A percentile compares a stretch with the other conserved stretches of the same genome.
Evolutionary conservation across 1,140 invertebrate species (phyloP).

Genomic region (Oryctes rhinoceros): DNA sequence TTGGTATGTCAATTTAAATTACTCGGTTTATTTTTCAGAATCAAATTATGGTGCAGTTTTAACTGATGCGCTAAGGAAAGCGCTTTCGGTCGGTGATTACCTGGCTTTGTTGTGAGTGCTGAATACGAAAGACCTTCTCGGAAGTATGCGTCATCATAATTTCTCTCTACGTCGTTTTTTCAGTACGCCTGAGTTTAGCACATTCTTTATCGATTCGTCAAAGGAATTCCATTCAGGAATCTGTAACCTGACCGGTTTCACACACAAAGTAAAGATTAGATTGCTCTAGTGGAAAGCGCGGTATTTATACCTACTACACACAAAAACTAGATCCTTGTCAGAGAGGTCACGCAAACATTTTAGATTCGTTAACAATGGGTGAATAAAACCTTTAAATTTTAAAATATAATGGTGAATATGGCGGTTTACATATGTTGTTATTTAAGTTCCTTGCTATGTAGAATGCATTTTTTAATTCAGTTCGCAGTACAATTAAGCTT

Average conservation of each 20-base stretch:
- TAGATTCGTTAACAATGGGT: neutral
- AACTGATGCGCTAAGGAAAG: too few relatives aligned
- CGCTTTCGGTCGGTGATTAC: too few relatives aligned
- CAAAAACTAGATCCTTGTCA: neutral
- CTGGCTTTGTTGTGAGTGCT: neutral
- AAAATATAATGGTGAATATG: too few relatives aligned
- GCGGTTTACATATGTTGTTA: too few relatives aligned
- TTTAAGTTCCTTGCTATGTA: too few relatives aligned
- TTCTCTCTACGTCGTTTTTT: neutral
- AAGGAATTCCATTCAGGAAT: constrained; percentile 33
- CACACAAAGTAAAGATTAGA: constrained; percentile 12
- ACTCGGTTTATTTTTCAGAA: too few relatives aligned
- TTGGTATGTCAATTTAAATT: too few relatives aligned
- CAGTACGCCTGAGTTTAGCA: neutral
- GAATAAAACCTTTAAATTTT: too few relatives aligned
- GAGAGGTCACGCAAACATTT: neutral
- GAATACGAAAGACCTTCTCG: neutral
- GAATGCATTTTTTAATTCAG: too few relatives aligned
- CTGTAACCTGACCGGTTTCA: constrained; percentile 17
- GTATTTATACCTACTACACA: constrained; percentile 1
- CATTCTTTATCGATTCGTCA: constrained; percentile 36
- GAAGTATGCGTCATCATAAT: constrained; percentile 16
- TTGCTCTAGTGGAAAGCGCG: constrained; percentile 5
- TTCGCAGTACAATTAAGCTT: too few relatives aligned
- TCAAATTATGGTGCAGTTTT: too few relatives aligned